Base-by-base conservation (phyloP, 2,113 vertebrate genomes). In the Nothobranchius furzeri region DNA sequence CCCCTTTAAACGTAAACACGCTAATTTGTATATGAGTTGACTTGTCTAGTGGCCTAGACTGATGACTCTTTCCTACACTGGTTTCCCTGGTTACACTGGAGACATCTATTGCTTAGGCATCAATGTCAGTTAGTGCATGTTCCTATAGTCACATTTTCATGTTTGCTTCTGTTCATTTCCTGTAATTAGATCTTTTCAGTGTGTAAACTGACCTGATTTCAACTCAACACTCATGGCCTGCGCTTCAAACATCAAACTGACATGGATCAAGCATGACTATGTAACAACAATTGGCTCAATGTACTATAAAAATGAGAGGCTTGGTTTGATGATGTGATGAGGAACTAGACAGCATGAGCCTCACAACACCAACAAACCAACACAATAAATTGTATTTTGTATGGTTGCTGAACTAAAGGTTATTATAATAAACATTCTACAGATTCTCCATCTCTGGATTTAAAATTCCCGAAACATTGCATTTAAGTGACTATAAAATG, bases 101-200 rank as follows among this genome's bases (percentile, higher is more conserved):
- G 58, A 73, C 77, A 52, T 64, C 43, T 68, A 46, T 61, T 69
- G 61, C 43, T 76, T 56, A 82, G 14, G 73, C 47, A 67, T 62
- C 71, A 52, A 47, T 45, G 64, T 37, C 24, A 30, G 30, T 40
- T 54, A 68, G 70, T 58, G 35, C 66, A 25, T 36, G 14, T 15
- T 48, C 14, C 12, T 14, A 14, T 48, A 2, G 9, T 40, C 37
- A 40, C 37, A 1, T 40, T 8, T 9, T 40, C 4, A 37, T 37
- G 36, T 43, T 10, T 43, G 42, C 8, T 43, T 52, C 46, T 20
- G 47, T 52, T 80, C 11, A 37, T 54, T 49, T 53, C 8, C 56
- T 54, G 20, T 47, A 7, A 13, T 40, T 37, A 65, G 50, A 6
- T 40, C 1, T 20, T 30, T 30, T 24, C 37, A 10, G 51, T 48